These are phyloP conservation scores for Pongo pygmaeus DNA, from an alignment of 2,113 vertebrate genomes.

Conservation along the genomic window DNA sequence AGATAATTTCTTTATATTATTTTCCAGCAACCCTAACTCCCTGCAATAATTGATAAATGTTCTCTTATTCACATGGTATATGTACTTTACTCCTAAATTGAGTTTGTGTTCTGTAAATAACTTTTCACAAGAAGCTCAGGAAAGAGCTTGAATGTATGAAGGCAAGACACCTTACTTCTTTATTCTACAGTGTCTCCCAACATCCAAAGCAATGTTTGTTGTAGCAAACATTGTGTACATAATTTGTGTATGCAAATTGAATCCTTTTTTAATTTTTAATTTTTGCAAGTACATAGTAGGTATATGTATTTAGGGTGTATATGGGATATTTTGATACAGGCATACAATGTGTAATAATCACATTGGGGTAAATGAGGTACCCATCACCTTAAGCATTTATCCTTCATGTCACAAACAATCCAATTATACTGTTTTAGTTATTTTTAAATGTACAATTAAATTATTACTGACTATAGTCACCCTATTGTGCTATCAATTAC, in stretches of 20 bases:
- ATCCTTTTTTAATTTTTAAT: neutral
- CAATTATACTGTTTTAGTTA: too few species aligned
- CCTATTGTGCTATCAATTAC: too few species aligned
- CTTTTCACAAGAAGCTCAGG: neutral
- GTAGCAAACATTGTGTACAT: neutral
- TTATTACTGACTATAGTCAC: too few species aligned
- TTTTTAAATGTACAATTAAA: too few species aligned
- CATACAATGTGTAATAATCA: too few species aligned
- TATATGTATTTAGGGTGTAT: too few species aligned
- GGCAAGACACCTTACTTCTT: neutral
- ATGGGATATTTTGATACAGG: too few species aligned
- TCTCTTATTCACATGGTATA: neutral
- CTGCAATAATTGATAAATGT: neutral
- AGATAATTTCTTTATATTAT: neutral
- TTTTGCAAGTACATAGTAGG: too few species aligned
- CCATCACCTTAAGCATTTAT: too few species aligned
- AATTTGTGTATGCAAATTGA: neutral
- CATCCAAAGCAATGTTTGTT: neutral
- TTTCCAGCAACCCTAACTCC: neutral
- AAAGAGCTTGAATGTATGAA: neutral
- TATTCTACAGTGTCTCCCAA: neutral
- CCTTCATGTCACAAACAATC: too few species aligned
- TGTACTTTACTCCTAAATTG: neutral
- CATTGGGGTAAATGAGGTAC: too few species aligned
- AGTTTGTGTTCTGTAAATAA: neutral